phyloP scores from a whole-genome alignment of 2,888 invertebrate species.

The Capitulum mitella region DNA sequence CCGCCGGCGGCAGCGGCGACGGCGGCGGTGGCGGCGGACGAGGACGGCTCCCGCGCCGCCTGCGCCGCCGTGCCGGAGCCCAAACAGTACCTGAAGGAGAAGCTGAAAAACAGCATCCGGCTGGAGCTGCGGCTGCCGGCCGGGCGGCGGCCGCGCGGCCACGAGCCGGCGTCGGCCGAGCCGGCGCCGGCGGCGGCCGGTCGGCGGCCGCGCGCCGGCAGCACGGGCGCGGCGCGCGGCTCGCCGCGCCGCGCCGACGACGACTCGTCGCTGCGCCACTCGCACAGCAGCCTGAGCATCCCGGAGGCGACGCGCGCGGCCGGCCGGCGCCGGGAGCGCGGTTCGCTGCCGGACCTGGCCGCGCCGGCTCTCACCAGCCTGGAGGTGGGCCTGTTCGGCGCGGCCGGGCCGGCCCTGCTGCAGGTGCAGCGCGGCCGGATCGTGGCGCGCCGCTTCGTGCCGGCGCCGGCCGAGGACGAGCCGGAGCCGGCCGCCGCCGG shows the following conservation, averaged over 20 bases:
- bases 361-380: slow-evolving; percentile 7
- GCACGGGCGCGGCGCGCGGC: background rate
- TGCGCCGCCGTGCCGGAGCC: no score
- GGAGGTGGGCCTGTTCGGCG: slow-evolving; percentile 14
- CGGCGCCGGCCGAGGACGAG: background rate
- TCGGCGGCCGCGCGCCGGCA: background rate
- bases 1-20: background rate
- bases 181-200: slow-evolving; percentile 20
- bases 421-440: background rate
- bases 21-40: no score
- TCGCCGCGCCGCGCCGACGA: slow-evolving; percentile 22
- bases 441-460: background rate
- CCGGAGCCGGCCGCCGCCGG: background rate
- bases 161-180: background rate
- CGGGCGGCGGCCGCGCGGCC: slow-evolving; percentile 35
- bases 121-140: slow-evolving; percentile 40
- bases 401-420: background rate
- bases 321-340: background rate
- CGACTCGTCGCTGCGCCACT: slow-evolving; percentile 38
- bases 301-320: slow-evolving; percentile 34
- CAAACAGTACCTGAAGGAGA: slow-evolving; percentile 40
- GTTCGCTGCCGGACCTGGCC: slow-evolving; percentile 13
- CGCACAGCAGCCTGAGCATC: slow-evolving; percentile 42
- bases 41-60: no score
- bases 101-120: slow-evolving; percentile 40